Base-by-base conservation (phyloP, 2,113 vertebrate species). In the Chelonoidis abingdonii region DNA sequence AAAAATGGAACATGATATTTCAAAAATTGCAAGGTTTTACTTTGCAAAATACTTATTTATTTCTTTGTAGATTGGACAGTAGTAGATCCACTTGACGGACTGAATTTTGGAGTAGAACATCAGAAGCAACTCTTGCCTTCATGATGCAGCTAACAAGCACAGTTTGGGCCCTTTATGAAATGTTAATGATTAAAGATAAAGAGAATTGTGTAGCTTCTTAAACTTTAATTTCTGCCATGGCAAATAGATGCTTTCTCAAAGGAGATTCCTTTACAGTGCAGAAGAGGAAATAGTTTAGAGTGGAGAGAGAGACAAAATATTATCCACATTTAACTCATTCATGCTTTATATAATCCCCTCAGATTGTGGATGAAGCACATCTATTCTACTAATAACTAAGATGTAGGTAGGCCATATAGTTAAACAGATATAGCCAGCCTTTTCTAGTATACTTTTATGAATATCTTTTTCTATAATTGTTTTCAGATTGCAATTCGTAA, bases 381-480 rank as follows among this genome's bases (percentile, higher is more conserved):
- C 27, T 50, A 81, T 1, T 21, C 25, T 2, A 76, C 80, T 88
- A 85, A 14, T 93, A 44, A 72, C 1, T 38, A 44, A 62, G 27
- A 78, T 47, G 41, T 31, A 1, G 29, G 29, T 29, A 59, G 14
- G 0, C 2, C 10, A 24, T 21, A 24, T 1, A 79, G 16, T 41
- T 0, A 29, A 7, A 52, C 87, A 35, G 1, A 50, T 72, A 1
- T 82, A 17, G 24, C 50, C 19, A 31, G 57, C 11, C 12, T 10
- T 62, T 62, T 62, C 57, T 53, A 62, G 57, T 31, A 62, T 31
- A 31, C 27, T 62, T 62, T 31, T 62, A 62, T 62, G 57, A 31
- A 62, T 31, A 5, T 24, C 35, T 3, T 6, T 1, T 41, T 85
- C 31, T 24, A 1, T 38, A 88, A 21, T 6, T 38, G 10, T 56